Evolutionary conservation across 2,113 vertebrate genomes (phyloP), one percentile per base, ranked within the genome.

Genomic region (Carassius carassius): DNA sequence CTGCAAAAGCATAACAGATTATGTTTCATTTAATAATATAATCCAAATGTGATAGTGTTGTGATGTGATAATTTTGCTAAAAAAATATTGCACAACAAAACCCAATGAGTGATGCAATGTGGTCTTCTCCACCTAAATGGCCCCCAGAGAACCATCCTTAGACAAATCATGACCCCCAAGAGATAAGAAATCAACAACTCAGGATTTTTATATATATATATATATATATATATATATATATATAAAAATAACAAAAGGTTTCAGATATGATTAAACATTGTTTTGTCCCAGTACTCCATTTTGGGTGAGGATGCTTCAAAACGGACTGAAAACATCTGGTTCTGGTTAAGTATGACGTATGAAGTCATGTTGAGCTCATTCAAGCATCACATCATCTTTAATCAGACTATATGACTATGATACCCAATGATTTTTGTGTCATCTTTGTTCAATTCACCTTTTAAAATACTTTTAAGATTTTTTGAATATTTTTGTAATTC

Each of bases 261-360:
- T 65, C 12, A 84, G 8, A 37, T n/a, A 17, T 54, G 21, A 67
- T 37, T 49, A 29, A 11, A 35, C 23, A 13, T 37, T 47, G 25
- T 49, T 78, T 70, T 58, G 19, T 56, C 65, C 73, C 63, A 76
- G 60, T 49, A 25, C 21, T 35, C 32, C 58, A 62, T 47, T 82
- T 25, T 72, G n/a, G 14, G 25, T 4, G 14, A 62, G 21, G 8
- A 79, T 47, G 47, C 56, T 25, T 4, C 32, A 25, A 41, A 73
- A 78, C n/a, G 47, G 70, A 16, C 85, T 62, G 47, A 65, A 87
- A 41, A 90, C 93, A 94, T 94, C 92, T 95, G 94, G 70, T 90
- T 88, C 80, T 88, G 67, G 91, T 90, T 92, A 78, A 5, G 11
- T 19, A 60, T 93, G 92, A 93, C 77, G 89, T 86, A 93, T 62